These are phyloP conservation scores for Siniperca chuatsi DNA, from an alignment of 2,113 vertebrate species.

Conservation along the genomic window DNA sequence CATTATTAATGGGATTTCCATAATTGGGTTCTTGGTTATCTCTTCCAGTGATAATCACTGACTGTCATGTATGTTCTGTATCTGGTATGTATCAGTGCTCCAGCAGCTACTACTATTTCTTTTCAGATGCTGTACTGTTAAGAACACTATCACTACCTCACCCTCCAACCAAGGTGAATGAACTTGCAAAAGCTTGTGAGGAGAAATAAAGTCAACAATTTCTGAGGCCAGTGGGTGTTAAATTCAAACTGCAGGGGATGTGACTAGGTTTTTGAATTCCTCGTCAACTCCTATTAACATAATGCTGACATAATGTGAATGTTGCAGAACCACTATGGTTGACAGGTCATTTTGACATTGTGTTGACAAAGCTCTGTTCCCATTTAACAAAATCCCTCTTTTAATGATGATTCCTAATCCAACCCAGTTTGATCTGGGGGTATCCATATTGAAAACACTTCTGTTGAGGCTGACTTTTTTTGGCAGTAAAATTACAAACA, in stretches of 20 bases:
- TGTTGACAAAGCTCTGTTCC: not conserved
- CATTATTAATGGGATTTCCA: not conserved
- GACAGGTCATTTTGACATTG: not conserved
- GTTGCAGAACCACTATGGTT: not conserved
- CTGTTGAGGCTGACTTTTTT: not conserved
- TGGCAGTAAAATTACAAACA: not conserved
- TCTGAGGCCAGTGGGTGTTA: not conserved
- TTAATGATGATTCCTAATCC: not conserved
- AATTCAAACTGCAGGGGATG: not conserved
- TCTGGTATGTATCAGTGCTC: not conserved
- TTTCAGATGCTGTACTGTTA: not conserved
- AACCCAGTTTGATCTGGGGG: not conserved
- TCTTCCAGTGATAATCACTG: not conserved
- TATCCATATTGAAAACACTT: not conserved
- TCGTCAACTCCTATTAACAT: not conserved
- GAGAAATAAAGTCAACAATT: not conserved
- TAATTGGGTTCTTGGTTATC: not conserved
- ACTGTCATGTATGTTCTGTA: not conserved
- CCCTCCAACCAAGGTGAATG: not conserved
- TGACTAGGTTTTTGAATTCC: not conserved
- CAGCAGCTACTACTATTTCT: not conserved
- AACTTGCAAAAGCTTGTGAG: not conserved
- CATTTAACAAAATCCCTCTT: not conserved
- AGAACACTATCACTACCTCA: not conserved
- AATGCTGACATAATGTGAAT: not conserved